Percentiles rank a stretch among this genome's conserved stretches.
phyloP scores from a whole-genome alignment of 2,888 invertebrate species.

The Trissonchulus latispiculum region DNA sequence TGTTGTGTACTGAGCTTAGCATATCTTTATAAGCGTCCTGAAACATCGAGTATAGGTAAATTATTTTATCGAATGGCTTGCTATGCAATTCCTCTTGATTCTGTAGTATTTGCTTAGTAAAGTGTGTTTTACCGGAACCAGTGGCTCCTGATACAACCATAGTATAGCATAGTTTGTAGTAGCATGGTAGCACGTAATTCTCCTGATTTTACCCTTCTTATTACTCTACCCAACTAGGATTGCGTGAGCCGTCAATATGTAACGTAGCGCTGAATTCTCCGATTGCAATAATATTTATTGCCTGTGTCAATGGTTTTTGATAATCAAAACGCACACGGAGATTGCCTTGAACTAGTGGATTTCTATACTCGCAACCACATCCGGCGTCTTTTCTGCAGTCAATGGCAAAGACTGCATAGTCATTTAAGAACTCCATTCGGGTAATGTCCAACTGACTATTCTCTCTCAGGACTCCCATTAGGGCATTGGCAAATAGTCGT shows the following conservation, averaged over 20 bases:
- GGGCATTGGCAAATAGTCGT: not conserved
- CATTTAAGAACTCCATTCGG: not conserved
- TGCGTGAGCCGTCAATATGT: not conserved
- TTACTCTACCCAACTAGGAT: not conserved
- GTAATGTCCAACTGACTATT: not conserved
- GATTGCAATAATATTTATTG: not conserved
- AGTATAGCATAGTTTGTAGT: not conserved
- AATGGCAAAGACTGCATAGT: not conserved
- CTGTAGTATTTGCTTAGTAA: not conserved
- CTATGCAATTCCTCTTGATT: not conserved
- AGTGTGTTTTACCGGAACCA: conserved; percentile 19
- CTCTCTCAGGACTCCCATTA: not conserved
- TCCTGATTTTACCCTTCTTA: not conserved
- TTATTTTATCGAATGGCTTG: conserved; percentile 6
- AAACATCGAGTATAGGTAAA: conserved; percentile 1
- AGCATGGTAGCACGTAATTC: no score
- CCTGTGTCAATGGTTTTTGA: not conserved
- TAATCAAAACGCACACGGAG: not conserved
- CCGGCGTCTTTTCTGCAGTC: not conserved
- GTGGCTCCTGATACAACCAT: not conserved
- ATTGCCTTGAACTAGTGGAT: not conserved
- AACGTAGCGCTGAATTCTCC: not conserved
- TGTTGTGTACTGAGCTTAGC: not conserved
- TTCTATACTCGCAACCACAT: not conserved
- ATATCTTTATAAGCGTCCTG: not conserved